Percentiles rank a stretch among this genome's conserved stretches.
Conservation (phyloP, 1,140 invertebrate species). For the Hydropsyche tenuis region DNA sequence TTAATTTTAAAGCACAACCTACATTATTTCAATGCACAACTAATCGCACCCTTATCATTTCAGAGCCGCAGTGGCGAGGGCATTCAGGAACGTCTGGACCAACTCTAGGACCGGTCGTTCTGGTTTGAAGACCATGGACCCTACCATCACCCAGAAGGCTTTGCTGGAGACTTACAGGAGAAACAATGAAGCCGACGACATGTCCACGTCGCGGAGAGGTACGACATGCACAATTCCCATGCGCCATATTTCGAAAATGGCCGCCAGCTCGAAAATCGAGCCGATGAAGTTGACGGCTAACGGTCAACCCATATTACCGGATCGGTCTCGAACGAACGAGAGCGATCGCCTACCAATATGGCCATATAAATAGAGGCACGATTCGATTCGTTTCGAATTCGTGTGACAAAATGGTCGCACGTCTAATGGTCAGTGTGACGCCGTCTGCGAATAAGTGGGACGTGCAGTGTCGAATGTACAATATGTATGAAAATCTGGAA, state of each 20-base stretch:
- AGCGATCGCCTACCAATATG: too few species aligned
- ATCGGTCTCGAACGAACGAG: too few species aligned
- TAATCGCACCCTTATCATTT: constrained; percentile 50
- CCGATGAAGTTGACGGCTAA: not conserved
- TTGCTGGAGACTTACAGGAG: constrained; percentile 70
- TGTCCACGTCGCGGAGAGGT: constrained; percentile 54
- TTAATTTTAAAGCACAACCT: too few species aligned
- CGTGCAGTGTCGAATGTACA: constrained; percentile 28
- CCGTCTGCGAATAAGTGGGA: constrained; percentile 26
- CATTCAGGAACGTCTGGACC: constrained; percentile 67
- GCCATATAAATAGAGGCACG: too few species aligned
- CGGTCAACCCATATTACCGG: not conserved
- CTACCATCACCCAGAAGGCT: constrained; percentile 72
- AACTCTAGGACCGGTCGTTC: constrained; percentile 68
- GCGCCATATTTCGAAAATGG: not conserved
- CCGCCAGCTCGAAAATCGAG: not conserved
- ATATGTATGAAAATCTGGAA: constrained; percentile 13
- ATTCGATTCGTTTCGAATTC: not conserved
- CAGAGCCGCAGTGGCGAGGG: constrained; percentile 70
- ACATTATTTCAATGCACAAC: too few species aligned
- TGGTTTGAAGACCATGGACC: constrained; percentile 69
- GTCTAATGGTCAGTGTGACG: not conserved
- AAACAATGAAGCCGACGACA: constrained; percentile 57
- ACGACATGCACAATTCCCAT: constrained; percentile 26
- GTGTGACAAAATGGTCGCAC: constrained; percentile 2